phyloP scores from a whole-genome alignment of 2,888 invertebrate species.

The Notocelia uddmanniana region DNA sequence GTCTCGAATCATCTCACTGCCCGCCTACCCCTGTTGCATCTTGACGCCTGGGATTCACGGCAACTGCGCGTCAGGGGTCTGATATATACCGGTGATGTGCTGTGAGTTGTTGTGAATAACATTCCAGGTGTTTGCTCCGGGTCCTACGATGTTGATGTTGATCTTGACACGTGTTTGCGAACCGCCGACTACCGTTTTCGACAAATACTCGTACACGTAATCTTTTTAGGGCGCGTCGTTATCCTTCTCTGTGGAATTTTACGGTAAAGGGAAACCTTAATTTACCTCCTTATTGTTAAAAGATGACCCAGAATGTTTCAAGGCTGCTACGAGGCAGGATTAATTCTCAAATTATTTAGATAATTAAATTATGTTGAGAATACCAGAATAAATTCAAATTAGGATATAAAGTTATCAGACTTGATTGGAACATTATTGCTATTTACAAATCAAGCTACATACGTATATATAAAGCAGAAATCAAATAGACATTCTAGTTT shows the following conservation, averaged over 20 bases:
- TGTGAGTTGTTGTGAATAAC: too few relatives aligned
- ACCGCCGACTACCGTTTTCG: conserved; percentile 51
- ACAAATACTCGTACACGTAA: conserved; percentile 45
- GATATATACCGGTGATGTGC: background rate
- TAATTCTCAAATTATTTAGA: background rate
- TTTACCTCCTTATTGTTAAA: conserved; percentile 1
- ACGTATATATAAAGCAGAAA: too few relatives aligned
- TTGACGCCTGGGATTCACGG: background rate
- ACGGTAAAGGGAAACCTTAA: conserved; percentile 21
- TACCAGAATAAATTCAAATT: background rate
- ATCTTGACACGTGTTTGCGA: conserved; percentile 49
- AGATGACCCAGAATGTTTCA: conserved; percentile 10
- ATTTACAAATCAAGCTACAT: too few relatives aligned
- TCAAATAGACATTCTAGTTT: too few relatives aligned
- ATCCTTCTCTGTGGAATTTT: conserved; percentile 19
- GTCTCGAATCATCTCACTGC: background rate
- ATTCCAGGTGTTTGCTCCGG: conserved; percentile 49
- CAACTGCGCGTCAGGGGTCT: background rate
- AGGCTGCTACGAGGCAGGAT: background rate
- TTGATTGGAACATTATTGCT: too few relatives aligned
- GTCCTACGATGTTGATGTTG: conserved; percentile 43
- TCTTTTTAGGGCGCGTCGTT: conserved; percentile 34
- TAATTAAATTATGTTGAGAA: background rate
- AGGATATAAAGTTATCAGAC: background rate
- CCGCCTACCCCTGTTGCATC: background rate